phyloP scores from a whole-genome alignment of 2,888 invertebrate genomes.

The Tortricodes alternella region DNA sequence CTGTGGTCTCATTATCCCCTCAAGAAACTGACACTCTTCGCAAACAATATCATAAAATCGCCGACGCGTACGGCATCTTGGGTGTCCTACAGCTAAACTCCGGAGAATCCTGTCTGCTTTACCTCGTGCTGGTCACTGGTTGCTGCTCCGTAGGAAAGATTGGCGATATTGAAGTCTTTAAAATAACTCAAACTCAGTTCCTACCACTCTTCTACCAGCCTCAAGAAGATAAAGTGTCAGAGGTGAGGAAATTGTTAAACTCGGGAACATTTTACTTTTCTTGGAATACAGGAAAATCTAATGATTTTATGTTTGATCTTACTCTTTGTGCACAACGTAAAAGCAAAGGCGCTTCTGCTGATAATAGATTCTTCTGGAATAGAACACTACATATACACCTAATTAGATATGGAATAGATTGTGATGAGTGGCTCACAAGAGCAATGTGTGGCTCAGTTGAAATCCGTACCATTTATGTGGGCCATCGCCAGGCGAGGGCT shows the following conservation, averaged over 20 bases:
- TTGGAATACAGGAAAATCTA: conserved; percentile 84
- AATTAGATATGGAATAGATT: conserved; percentile 95
- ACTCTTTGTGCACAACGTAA: conserved; percentile 97
- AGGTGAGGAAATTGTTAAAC: conserved; percentile 93
- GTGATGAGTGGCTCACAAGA: conserved; percentile 95
- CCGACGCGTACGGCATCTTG: conserved; percentile 97
- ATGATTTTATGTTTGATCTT: conserved; percentile 89
- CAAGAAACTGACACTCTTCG: conserved; percentile 95
- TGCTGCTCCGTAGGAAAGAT: conserved; percentile 98
- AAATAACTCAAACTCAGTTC: conserved; percentile 96
- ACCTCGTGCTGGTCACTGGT: conserved; percentile 96
- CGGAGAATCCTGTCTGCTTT: conserved; percentile 92
- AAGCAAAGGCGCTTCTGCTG: conserved; percentile 90
- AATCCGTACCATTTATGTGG: conserved; percentile 98
- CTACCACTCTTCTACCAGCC: conserved; percentile 91
- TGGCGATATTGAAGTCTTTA: conserved; percentile 96
- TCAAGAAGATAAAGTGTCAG: conserved; percentile 84
- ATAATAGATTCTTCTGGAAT: conserved; percentile 99
- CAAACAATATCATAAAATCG: conserved; percentile 93
- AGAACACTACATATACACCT: conserved; percentile 97
- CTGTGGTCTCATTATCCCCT: conserved; percentile 92
- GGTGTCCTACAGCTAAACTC: conserved; percentile 95
- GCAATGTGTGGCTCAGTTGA: conserved; percentile 99
- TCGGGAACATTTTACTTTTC: conserved; percentile 99
- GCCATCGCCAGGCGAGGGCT: conserved; percentile 95